Evolutionary conservation across 2,797 vertebrate genomes (phyloP).

Genomic region (Erpetoichthys calabaricus): DNA sequence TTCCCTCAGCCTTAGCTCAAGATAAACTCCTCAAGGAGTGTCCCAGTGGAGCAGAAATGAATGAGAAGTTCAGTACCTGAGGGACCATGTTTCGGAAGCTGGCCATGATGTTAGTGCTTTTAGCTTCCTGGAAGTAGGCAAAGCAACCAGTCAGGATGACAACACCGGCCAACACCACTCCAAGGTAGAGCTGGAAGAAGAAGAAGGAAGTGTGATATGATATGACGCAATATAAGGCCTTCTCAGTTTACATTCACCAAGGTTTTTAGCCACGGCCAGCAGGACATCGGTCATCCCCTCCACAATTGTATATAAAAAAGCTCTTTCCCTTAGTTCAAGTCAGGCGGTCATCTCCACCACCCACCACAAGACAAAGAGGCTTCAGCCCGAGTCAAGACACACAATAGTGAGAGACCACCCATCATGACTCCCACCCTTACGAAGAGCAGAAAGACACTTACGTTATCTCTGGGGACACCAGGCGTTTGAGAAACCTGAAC

Average conservation of each 20-base stretch:
- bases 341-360: no score
- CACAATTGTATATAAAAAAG: no score
- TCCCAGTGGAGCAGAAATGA: not conserved
- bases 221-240: not conserved
- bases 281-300: no score
- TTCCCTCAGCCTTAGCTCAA: not conserved
- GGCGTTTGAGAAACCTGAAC: constrained; percentile 33
- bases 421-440: no score
- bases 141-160: constrained; percentile 56
- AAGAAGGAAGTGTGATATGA: constrained; percentile 4
- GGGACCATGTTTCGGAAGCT: constrained; percentile 63
- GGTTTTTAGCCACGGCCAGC: no score
- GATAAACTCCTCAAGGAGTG: not conserved
- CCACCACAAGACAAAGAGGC: no score
- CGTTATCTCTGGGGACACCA: constrained; percentile 33
- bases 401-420: no score
- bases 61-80: constrained; percentile 37
- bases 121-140: constrained; percentile 62
- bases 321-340: no score
- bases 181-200: constrained; percentile 46
- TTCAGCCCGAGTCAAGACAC: no score
- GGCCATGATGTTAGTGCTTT: constrained; percentile 64
- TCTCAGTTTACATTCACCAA: not conserved
- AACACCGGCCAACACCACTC: constrained; percentile 44
- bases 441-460: constrained; percentile 24